Evolutionary conservation across 2,888 invertebrate genomes (phyloP), one percentile per base, ranked within the genome.

Genomic region (Acrocyrtus sp.): DNA sequence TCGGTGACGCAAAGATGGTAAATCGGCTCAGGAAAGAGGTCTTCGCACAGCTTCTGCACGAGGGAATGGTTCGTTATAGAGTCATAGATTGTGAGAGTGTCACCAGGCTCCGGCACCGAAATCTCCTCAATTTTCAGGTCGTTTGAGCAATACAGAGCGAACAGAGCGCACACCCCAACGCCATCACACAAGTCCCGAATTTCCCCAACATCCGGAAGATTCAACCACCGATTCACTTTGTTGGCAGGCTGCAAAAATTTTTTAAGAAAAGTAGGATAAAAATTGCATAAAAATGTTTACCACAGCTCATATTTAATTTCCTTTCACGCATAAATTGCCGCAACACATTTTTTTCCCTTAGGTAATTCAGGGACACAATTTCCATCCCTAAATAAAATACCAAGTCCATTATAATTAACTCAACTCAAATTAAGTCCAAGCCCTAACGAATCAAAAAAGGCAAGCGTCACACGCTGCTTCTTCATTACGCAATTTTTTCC

Each of bases 131-230:
- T 61, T 56, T 68, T 74, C 41, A 80, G 26, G 41, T 79, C 78
- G 53, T 75, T 79, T n/a, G 78, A 80, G 69, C 76, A 80, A 62
- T 80, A 80, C 27, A 80, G 65, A n/a, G 78, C 78, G 61, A 80
- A 78, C 19, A 80, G 41, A 21, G 78, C 74, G 50, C 79, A 80
- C 34, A 80, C 73, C 34, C 80, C 80, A 6, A 80, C 72, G 4
- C 80, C 80, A 62, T 80, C 80, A 67, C 78, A 78, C 2, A 80
- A 62, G 45, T 80, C 80, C 34, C 80, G 77, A 43, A 79, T 76
- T 62, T 80, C 80, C 12, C 66, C 67, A 15, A 78, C 74, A 58
- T 75, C 73, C 5, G 76, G 75, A 8, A 79, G 70, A 26, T 78
- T 67, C 17, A 78, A 54, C 80, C 78, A 80, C 21, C 78, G 78